Evolutionary conservation across 2,113 vertebrate genomes (phyloP).

Genomic region (Microcebus lehilahytsara): DNA sequence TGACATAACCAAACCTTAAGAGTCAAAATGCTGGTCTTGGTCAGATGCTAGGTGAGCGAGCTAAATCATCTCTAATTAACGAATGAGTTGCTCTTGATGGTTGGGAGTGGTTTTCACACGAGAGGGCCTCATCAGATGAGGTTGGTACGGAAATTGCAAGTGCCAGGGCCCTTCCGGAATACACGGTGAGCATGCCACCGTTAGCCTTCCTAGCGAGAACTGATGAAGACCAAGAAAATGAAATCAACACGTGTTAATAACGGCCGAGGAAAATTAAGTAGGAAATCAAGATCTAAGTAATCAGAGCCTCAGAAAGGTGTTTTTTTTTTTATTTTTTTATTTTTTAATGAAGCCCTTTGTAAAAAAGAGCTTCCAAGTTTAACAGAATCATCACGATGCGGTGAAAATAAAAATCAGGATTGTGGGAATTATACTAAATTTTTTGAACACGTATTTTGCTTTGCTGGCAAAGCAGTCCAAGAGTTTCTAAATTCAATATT

Average conservation of each 20-base stretch:
- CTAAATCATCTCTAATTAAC: slow-evolving; percentile 72
- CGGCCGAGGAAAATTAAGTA: slow-evolving; percentile 10
- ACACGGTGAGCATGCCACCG: slow-evolving; percentile 7
- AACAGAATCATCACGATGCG: slow-evolving; percentile 25
- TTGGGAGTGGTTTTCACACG: slow-evolving; percentile 60
- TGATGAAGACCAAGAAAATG: slow-evolving; percentile 66
- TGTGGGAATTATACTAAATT: slow-evolving; percentile 43
- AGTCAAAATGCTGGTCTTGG: slow-evolving; percentile 34
- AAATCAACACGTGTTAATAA: slow-evolving; percentile 69
- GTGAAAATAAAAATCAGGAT: slow-evolving; percentile 54
- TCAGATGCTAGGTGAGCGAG: slow-evolving; percentile 27
- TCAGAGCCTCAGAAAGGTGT: not conserved
- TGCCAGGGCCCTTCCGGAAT: slow-evolving; percentile 44
- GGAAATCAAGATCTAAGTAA: slow-evolving; percentile 51
- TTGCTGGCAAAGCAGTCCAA: not conserved
- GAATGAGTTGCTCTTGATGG: slow-evolving; percentile 34
- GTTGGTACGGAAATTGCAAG: slow-evolving; percentile 43
- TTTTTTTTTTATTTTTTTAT: not conserved
- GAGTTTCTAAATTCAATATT: slow-evolving; percentile 42
- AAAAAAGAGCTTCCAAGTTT: slow-evolving; percentile 61
- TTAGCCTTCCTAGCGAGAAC: slow-evolving; percentile 57
- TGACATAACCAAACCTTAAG: not conserved
- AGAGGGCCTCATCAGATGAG: slow-evolving; percentile 62
- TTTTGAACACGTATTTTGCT: not conserved
- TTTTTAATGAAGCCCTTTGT: not conserved